These are phyloP conservation scores for Oxycera nigricornis DNA, from an alignment of 2,888 invertebrate species.

Conservation along the genomic window DNA sequence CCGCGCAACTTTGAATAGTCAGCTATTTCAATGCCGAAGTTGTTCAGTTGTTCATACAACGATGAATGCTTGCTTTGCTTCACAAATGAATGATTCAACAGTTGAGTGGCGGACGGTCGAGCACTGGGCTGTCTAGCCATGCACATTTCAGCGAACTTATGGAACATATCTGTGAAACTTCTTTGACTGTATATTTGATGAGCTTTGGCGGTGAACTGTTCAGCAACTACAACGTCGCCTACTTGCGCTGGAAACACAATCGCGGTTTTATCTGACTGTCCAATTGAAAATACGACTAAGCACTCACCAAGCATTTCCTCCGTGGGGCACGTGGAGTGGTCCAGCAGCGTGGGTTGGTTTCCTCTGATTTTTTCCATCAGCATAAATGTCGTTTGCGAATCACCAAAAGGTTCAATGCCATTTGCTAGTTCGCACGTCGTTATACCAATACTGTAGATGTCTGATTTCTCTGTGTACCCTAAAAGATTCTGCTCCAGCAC, in stretches of 20 bases:
- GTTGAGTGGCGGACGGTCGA: conserved; percentile 73
- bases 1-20: conserved; percentile 55
- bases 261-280: neutral
- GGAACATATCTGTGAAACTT: conserved; percentile 77
- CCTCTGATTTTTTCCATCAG: conserved; percentile 85
- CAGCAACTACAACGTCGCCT: conserved; percentile 63
- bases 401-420: conserved; percentile 86
- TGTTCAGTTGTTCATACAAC: conserved; percentile 57
- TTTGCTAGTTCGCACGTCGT: conserved; percentile 88
- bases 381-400: conserved; percentile 88
- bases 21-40: conserved; percentile 53
- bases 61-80: conserved; percentile 66
- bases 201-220: conserved; percentile 54
- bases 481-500: conserved; percentile 85
- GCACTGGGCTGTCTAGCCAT: conserved; percentile 72
- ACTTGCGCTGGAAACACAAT: conserved; percentile 45
- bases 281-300: conserved; percentile 48
- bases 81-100: conserved; percentile 78
- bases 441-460: conserved; percentile 91
- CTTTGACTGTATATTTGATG: conserved; percentile 66
- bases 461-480: conserved; percentile 89
- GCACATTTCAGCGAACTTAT: conserved; percentile 77
- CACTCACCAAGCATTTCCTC: conserved; percentile 59
- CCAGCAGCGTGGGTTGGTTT: conserved; percentile 75
- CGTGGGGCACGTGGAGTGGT: conserved; percentile 73